A percentile compares a stretch with the other conserved stretches of the same genome.
Conservation (phyloP, 1,140 invertebrate species). For the Tetragonula clypearis region DNA sequence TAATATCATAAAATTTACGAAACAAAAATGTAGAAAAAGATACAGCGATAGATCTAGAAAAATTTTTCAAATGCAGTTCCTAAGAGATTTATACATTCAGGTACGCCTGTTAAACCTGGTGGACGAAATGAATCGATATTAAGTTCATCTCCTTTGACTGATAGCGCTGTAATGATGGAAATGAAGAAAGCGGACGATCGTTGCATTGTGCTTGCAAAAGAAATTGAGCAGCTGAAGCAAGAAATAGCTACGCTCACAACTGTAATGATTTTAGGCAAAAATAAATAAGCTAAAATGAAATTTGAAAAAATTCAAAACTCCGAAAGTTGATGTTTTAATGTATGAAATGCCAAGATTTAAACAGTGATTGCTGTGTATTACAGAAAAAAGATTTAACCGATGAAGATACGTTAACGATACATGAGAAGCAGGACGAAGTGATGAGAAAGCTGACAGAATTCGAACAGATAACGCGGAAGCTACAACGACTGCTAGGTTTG, state of each 20-base stretch:
- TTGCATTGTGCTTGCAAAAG: conserved; percentile 59
- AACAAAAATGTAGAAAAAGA: neutral
- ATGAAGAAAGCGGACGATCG: conserved; percentile 64
- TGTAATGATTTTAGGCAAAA: conserved; percentile 46
- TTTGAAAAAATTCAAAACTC: conserved; percentile 36
- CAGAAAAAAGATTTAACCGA: conserved; percentile 77
- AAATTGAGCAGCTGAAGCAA: conserved; percentile 66
- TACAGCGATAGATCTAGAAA: neutral
- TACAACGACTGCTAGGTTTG: conserved; percentile 74
- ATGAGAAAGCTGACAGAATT: conserved; percentile 74
- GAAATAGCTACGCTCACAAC: conserved; percentile 59
- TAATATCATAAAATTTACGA: neutral
- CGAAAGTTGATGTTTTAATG: too few relatives aligned
- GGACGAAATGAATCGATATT: conserved; percentile 58
- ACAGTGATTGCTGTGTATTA: neutral
- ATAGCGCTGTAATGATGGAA: conserved; percentile 61
- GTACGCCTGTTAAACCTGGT: conserved; percentile 34
- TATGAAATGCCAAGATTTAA: neutral
- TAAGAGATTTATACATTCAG: conserved; percentile 1
- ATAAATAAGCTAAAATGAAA: neutral
- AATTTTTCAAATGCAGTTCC: neutral
- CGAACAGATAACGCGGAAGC: conserved; percentile 73
- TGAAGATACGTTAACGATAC: conserved; percentile 69
- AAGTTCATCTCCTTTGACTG: conserved; percentile 63
- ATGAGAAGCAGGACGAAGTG: conserved; percentile 70